A percentile compares a stretch with the other conserved stretches of the same genome.
Evolutionary conservation across 2,888 invertebrate genomes (phyloP).

Genomic region (Tricholauxania praeusta): DNA sequence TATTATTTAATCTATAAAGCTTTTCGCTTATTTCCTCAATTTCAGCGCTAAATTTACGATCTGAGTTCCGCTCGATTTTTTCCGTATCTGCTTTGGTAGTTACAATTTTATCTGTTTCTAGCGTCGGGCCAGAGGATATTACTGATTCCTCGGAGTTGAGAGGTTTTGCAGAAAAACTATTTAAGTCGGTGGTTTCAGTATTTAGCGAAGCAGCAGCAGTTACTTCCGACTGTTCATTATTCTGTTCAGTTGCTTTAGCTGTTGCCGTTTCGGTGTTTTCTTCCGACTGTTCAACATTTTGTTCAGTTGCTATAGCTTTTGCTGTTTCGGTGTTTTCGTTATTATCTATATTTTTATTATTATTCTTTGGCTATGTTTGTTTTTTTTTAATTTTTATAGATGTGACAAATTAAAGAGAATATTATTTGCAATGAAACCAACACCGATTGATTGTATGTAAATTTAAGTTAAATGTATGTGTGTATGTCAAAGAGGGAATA

Average conservation of each 20-base stretch:
- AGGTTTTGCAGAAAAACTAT: conserved; percentile 47
- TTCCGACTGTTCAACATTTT: conserved; percentile 35
- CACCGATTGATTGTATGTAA: conserved; percentile 50
- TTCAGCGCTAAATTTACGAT: conserved; percentile 60
- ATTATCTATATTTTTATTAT: conserved; percentile 34
- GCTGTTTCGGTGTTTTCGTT: conserved; percentile 52
- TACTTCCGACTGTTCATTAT: conserved; percentile 2
- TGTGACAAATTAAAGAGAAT: not conserved
- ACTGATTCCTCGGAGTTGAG: conserved; percentile 54
- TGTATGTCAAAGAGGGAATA: conserved; percentile 44
- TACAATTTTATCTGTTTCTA: not conserved
- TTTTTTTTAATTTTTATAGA: conserved; percentile 1
- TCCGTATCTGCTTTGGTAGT: conserved; percentile 57
- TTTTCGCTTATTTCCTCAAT: conserved; percentile 67
- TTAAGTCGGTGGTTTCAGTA: conserved; percentile 12
- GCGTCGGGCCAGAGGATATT: conserved; percentile 46
- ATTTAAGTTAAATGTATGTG: conserved; percentile 39
- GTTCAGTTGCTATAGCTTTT: not conserved
- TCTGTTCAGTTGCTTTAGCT: conserved; percentile 8
- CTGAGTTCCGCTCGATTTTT: conserved; percentile 62
- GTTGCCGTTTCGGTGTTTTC: conserved; percentile 52
- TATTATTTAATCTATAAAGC: conserved; percentile 64
- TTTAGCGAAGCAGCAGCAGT: not conserved
- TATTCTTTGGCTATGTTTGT: conserved; percentile 12
- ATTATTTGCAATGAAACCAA: conserved; percentile 55